phyloP scores from a whole-genome alignment of 2,888 invertebrate genomes.

The Cosmopolites sordidus region DNA sequence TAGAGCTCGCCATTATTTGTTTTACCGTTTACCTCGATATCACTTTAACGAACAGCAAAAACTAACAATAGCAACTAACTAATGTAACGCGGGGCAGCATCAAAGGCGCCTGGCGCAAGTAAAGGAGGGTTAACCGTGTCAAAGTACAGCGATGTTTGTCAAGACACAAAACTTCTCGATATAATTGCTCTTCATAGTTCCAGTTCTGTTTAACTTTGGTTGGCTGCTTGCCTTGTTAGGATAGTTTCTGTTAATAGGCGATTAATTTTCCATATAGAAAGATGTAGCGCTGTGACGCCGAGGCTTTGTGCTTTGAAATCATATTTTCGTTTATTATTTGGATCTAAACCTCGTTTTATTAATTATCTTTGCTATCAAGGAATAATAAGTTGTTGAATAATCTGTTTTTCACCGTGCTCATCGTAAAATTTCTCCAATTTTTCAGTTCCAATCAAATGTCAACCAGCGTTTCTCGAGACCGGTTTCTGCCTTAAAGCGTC shows the following conservation, averaged over 20 bases:
- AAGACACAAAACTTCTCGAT: slow-evolving; percentile 3
- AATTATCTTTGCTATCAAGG: too few species aligned
- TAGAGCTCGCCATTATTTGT: too few species aligned
- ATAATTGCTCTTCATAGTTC: slow-evolving; percentile 3
- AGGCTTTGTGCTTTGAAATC: too few species aligned
- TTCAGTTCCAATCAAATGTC: too few species aligned
- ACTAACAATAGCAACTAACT: background rate
- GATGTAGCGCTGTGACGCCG: background rate
- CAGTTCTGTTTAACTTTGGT: slow-evolving; percentile 1
- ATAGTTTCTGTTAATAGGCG: slow-evolving; percentile 5
- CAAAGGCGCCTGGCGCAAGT: background rate
- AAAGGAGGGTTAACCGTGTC: slow-evolving; percentile 2
- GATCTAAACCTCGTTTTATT: too few species aligned
- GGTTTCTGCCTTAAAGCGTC: too few species aligned
- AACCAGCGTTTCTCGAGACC: too few species aligned
- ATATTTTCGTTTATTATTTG: too few species aligned
- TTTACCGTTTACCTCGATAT: too few species aligned
- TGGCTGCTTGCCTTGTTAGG: slow-evolving; percentile 5
- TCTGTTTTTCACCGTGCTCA: too few species aligned
- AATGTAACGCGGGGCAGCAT: background rate
- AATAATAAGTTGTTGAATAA: too few species aligned
- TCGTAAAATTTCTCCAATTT: too few species aligned
- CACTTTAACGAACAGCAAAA: background rate
- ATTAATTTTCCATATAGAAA: slow-evolving; percentile 2
- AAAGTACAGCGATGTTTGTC: background rate